Base-by-base conservation (phyloP, 2,888 invertebrate species). In the Hipparchia semele region DNA sequence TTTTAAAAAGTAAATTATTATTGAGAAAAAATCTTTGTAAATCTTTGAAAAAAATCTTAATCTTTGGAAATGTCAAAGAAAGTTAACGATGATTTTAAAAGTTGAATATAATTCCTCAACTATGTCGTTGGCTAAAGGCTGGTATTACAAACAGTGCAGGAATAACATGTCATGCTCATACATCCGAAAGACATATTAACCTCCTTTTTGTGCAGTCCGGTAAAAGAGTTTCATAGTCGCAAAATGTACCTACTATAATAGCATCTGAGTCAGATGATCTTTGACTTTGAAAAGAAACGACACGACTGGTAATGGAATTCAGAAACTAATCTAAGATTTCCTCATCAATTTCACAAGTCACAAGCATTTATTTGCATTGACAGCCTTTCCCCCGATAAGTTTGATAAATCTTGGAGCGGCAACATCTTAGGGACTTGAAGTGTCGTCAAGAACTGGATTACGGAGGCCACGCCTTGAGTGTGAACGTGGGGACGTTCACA, bases 321-420 rank as follows among this genome's bases (percentile, higher is more conserved):
- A 66, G 46, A 64, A 56, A 56, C 2, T 70, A 70, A 56, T 70
- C 70, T 54, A 70, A 62, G 61, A 70, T 70, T 70, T 75, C 69
- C 23, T 23, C 72, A 59, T 69, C 59, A 61, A 60, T 73, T 46
- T 39, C 64, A 62, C 71, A 58, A 67, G 72, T 68, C 68, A 67
- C 71, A 62, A 67, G 72, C 62, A 39, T 60, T 49, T 49, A 73
- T 74, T 71, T 74, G 76, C 73, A 73, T 73, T 73, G 75, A 74
- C 71, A 73, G 74, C 71, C 10, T 72, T 64, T 64, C 64, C 59
- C 61, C 51, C 62, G 70, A 74, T 73, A 75, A 69, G 58, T 45
- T 49, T 75, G 76, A 76, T 76, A 78, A 77, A 78, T 78, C 78
- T 77, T 74, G 72, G 74, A 78, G 75, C 78, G 78, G 78, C 68